Base-by-base conservation (phyloP, 2,797 vertebrate genomes). In the Halcyon chelicuti region DNA sequence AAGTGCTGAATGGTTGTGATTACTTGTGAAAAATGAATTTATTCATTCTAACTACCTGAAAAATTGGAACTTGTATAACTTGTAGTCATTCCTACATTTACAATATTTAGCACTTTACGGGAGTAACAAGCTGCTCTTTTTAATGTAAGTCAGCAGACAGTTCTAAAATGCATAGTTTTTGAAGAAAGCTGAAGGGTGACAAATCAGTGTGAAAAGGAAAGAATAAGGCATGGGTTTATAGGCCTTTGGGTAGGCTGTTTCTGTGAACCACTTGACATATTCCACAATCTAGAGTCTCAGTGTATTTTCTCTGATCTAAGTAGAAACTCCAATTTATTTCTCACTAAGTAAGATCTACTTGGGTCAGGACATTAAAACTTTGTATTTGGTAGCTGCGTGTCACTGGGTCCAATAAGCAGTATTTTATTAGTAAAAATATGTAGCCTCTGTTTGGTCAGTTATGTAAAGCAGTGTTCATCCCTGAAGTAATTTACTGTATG, bases 1-100 rank as follows among this genome's bases (percentile, higher is more conserved):
- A 58, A 31, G 47, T 96, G 72, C 29, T 90, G 95, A 95, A 82
- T 67, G 72, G 42, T 83, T 91, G 63, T 79, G 81, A 93, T 96
- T 93, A 89, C 88, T 92, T 94, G n/a, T 3, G 66, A 83, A 67
- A 94, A 94, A 93, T 54, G 23, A 85, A 71, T 77, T 75, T 70
- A 67, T 90, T 94, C 0, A 29, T 94, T 95, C 47, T 77, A 55
- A 40, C 54, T 76, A 22, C 51, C n/a, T 89, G 78, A 92, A 94
- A 80, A 86, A 91, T 44, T 57, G 12, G 25, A 87, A 73, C 40
- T 60, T 47, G 23, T 88, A 9, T 22, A 78, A 74, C 47, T 92
- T 73, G 23, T 62, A 76, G 52, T 95, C 40, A 46, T 93, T 61
- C 14, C 37, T 95, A 23, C 4, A 15, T 93, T 90, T 83, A 61